Base-by-base conservation (phyloP, 1,140 invertebrate species). In the Apolygus lucorum region DNA sequence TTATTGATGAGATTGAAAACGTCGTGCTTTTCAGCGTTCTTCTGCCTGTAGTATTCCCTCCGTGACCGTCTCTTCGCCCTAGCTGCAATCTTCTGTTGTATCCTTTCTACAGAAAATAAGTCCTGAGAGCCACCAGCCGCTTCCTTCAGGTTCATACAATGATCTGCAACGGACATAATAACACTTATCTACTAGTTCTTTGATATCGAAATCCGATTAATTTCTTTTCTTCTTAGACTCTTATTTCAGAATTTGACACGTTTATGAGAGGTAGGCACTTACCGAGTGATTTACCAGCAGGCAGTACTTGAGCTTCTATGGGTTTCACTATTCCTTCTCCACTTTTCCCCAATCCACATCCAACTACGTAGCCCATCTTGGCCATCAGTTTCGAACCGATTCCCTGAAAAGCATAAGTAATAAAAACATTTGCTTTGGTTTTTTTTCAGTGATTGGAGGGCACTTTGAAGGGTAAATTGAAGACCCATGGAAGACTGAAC, bases 351-450 rank as follows among this genome's bases (percentile, higher is more conserved):
- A 97, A 81, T 2, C 94, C 94, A 34, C 87, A 86, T 4, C 94
- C 94, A 67, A 85, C 79, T 28, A 93, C 82, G 74, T 96, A 97
- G 0, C 94, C 93, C 93, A 97, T 96, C 80, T 91, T 88, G 11
- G 84, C 81, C 91, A 97, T 93, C 72, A 97, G 77, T 79, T 90
- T 92, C 0, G 92, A 95, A 0, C 92, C 93, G 62, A 96, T 92
- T 25, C 93, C 93, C 87, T 94, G 78, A 69, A 78, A 77, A 66
- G 4, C n/a, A n/a, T n/a, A n/a, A n/a, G n/a, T n/a, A n/a, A n/a
- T n/a, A n/a, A n/a, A n/a, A n/a, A n/a, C n/a, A n/a, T n/a, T n/a
- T n/a, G n/a, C n/a, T n/a, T n/a, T n/a, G n/a, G n/a, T n/a, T n/a
- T n/a, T n/a, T n/a, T n/a, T n/a, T n/a, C n/a, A n/a, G n/a, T n/a